Evolutionary conservation across 2,797 vertebrate species (phyloP).

Genomic region (Oreortyx pictus): DNA sequence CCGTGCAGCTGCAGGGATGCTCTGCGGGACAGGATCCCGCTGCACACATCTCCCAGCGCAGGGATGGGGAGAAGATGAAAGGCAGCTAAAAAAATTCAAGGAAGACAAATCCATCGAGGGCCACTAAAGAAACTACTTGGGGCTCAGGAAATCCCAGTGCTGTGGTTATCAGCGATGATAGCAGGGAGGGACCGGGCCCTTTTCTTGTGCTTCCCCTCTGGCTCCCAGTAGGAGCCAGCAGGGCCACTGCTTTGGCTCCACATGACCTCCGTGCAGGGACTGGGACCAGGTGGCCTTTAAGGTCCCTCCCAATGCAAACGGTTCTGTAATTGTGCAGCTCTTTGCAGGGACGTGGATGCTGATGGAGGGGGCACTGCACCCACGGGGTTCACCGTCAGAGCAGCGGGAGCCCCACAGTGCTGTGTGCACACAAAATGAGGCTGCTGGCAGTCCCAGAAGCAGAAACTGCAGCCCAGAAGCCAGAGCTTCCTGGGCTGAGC

Average conservation of each 20-base stretch:
- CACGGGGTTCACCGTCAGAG: not conserved
- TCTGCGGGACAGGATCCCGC: not conserved
- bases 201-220: not conserved
- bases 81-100: not conserved
- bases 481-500: conserved; percentile 80
- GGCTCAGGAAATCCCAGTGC: conserved; percentile 15
- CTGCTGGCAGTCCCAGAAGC: conserved; percentile 57
- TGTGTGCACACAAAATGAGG: conserved; percentile 73
- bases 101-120: not conserved
- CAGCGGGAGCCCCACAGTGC: not conserved
- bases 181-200: not conserved
- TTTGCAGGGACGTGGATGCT: not conserved
- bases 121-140: not conserved
- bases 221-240: not conserved
- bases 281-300: no score
- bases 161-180: not conserved
- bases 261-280: not conserved
- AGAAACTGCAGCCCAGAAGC: conserved; percentile 45
- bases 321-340: no score
- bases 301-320: no score
- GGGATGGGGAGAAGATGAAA: not conserved
- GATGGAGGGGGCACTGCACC: not conserved
- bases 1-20: not conserved
- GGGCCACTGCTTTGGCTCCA: not conserved
- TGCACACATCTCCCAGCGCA: not conserved